A percentile compares a stretch with the other conserved stretches of the same genome.
These are phyloP conservation scores for Macrosteles quadrilineatus DNA, from an alignment of 1,140 invertebrate genomes.

Conservation along the genomic window DNA sequence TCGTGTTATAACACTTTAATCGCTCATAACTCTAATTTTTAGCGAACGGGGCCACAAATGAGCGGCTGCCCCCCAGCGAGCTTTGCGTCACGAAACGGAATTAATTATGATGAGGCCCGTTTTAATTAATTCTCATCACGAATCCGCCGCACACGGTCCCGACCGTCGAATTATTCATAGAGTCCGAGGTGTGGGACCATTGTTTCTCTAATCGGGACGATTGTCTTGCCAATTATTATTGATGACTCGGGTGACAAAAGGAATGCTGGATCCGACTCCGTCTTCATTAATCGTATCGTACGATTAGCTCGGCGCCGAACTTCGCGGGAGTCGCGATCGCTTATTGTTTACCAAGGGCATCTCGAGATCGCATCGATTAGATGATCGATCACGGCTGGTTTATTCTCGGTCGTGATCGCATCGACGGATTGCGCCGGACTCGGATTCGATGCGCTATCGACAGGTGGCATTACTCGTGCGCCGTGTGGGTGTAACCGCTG, in stretches of 20 bases:
- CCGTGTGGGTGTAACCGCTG: too few species aligned
- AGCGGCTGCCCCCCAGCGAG: slow-evolving; percentile 8
- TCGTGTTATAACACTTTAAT: too few species aligned
- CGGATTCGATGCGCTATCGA: too few species aligned
- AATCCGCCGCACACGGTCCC: not conserved
- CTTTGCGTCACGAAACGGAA: not conserved
- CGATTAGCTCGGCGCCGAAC: too few species aligned
- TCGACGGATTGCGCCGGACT: too few species aligned
- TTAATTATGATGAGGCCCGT: slow-evolving; percentile 10
- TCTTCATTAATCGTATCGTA: slow-evolving; percentile 22
- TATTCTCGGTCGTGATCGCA: too few species aligned
- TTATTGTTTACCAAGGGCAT: too few species aligned
- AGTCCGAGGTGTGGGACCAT: slow-evolving; percentile 15
- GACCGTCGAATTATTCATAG: not conserved
- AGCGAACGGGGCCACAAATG: not conserved
- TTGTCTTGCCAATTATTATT: slow-evolving; percentile 27
- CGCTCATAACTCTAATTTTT: too few species aligned
- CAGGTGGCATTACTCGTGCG: too few species aligned
- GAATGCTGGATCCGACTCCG: not conserved
- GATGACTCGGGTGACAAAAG: slow-evolving; percentile 19
- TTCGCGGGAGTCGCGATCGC: too few species aligned
- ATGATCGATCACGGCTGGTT: too few species aligned
- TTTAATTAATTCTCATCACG: slow-evolving; percentile 25
- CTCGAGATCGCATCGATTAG: too few species aligned
- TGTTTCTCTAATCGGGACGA: slow-evolving; percentile 17